Evolutionary conservation across 2,797 vertebrate species (phyloP).

Genomic region (Fistularia tabacaria): DNA sequence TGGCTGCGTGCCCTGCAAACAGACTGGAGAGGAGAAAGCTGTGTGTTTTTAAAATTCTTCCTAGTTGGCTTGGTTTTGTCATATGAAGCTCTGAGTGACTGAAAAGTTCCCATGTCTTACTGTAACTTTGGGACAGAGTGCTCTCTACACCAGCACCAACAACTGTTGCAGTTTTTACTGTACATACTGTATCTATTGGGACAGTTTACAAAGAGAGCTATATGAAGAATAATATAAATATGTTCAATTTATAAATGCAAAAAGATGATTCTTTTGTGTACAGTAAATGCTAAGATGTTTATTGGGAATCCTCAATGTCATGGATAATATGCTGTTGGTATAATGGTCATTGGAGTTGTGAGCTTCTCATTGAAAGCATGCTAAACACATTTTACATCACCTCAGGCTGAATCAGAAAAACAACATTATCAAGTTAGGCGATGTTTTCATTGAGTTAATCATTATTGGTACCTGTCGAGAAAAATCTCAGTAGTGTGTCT

Average conservation of each 20-base stretch:
- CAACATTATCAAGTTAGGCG: conserved; percentile 46
- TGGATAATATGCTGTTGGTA: conserved; percentile 63
- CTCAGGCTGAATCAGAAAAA: conserved; percentile 40
- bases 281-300: conserved; percentile 64
- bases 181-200: conserved; percentile 78
- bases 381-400: conserved; percentile 54
- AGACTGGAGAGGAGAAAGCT: conserved; percentile 46
- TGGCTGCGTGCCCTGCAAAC: conserved; percentile 41
- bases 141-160: conserved; percentile 76
- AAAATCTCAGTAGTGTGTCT: conserved; percentile 20
- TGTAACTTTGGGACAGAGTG: conserved; percentile 64
- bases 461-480: conserved; percentile 29
- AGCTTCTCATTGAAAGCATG: conserved; percentile 68
- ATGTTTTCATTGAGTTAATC: conserved; percentile 47
- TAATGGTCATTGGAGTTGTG: conserved; percentile 60
- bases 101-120: conserved; percentile 63
- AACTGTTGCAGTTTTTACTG: conserved; percentile 76
- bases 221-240: conserved; percentile 81
- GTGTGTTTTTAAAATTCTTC: conserved; percentile 58
- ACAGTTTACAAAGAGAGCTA: conserved; percentile 79
- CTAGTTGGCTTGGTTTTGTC: conserved; percentile 58
- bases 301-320: conserved; percentile 65
- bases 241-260: conserved; percentile 73
- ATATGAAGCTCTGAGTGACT: conserved; percentile 61
- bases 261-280: conserved; percentile 69